phyloP scores from a whole-genome alignment of 2,797 vertebrate genomes.

The Forpus xanthops region DNA sequence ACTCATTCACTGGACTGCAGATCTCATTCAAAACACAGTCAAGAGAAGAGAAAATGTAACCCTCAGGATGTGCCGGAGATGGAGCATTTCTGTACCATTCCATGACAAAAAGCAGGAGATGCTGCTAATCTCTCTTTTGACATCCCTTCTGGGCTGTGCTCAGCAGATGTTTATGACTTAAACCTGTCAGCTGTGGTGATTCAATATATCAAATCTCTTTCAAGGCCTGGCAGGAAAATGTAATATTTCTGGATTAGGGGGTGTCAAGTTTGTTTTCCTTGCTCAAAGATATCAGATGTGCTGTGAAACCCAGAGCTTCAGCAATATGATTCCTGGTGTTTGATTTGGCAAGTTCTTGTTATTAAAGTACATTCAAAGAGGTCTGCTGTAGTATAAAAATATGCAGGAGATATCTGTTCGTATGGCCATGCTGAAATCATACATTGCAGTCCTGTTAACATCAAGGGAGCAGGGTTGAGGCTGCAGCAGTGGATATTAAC shows the following conservation, averaged over 20 bases:
- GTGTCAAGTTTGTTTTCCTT: not conserved
- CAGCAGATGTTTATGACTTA: slow-evolving; percentile 24
- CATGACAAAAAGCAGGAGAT: not conserved
- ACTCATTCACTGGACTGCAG: not conserved
- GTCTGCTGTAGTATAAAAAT: not conserved
- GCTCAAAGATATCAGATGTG: not conserved
- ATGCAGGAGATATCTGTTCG: not conserved
- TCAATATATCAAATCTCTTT: slow-evolving; percentile 13
- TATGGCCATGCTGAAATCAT: not conserved
- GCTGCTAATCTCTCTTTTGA: not conserved
- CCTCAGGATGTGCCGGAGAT: not conserved
- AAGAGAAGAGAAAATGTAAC: not conserved
- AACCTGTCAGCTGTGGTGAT: slow-evolving; percentile 35
- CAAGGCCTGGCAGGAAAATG: not conserved
- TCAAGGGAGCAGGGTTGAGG: not conserved
- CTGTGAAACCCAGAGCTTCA: not conserved
- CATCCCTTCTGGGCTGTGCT: not conserved
- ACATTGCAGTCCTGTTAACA: not conserved
- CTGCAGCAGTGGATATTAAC: not conserved
- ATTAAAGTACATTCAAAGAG: not conserved
- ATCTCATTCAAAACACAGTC: not conserved
- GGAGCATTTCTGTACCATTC: not conserved
- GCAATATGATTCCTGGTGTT: not conserved
- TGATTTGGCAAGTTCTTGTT: not conserved
- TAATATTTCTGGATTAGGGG: not conserved